Evolutionary conservation across 2,888 invertebrate genomes (phyloP).

Genomic region (Xestia ashworthii): DNA sequence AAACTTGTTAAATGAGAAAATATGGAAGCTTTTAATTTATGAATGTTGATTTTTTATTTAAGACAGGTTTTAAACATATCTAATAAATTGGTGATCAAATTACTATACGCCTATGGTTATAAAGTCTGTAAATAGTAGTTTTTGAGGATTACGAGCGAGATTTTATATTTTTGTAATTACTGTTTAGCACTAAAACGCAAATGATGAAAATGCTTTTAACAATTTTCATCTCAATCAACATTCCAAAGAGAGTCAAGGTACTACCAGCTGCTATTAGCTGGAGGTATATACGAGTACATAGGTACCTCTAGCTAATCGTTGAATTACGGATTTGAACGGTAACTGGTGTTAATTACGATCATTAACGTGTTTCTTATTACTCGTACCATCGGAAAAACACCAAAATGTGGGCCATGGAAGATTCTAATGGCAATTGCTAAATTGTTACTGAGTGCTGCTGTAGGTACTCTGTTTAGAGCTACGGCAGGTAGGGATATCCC

Average conservation of each 20-base stretch:
- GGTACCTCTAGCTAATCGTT: constrained; percentile 26
- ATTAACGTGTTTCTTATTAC: constrained; percentile 45
- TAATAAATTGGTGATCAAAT: too few relatives aligned
- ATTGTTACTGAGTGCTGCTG: constrained; percentile 3
- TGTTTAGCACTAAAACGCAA: too few relatives aligned
- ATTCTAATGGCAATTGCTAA: constrained; percentile 43
- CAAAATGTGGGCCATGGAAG: constrained; percentile 55
- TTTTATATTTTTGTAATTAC: too few relatives aligned
- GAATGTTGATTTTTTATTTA: too few relatives aligned
- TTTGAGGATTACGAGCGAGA: too few relatives aligned
- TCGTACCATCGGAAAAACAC: constrained; percentile 59
- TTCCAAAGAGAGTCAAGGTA: constrained; percentile 2
- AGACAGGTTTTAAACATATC: too few relatives aligned
- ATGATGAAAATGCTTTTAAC: too few relatives aligned
- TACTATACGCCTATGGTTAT: too few relatives aligned
- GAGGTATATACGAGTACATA: too few relatives aligned
- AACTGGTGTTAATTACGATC: constrained; percentile 57
- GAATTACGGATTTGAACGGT: constrained; percentile 52
- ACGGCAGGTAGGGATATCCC: neutral
- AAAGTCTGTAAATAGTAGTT: too few relatives aligned
- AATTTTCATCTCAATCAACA: neutral
- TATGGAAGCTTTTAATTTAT: too few relatives aligned
- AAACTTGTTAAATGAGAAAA: too few relatives aligned
- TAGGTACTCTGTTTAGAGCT: neutral
- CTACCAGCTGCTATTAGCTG: constrained; percentile 15